A percentile compares a stretch with the other conserved stretches of the same genome.
Conservation (phyloP, 2,888 invertebrate genomes). For the Drosophila rubida region DNA sequence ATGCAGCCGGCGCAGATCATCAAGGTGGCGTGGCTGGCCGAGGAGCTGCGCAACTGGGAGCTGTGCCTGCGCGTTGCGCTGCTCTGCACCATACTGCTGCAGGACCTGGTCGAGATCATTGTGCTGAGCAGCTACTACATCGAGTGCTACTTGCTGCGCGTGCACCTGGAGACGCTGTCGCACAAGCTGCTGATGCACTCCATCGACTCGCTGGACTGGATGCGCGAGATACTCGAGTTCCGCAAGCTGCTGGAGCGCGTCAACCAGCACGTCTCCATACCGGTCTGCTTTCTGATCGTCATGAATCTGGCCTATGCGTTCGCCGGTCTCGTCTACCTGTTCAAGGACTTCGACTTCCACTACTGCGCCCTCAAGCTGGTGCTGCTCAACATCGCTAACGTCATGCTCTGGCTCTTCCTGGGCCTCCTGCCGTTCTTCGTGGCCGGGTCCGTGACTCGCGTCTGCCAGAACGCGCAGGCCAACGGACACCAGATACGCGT, state of each 20-base stretch:
- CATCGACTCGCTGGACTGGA: slow-evolving; percentile 91
- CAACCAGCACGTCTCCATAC: slow-evolving; percentile 91
- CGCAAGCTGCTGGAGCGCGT: slow-evolving; percentile 91
- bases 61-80: slow-evolving; percentile 85
- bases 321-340: slow-evolving; percentile 89
- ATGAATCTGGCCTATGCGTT: slow-evolving; percentile 90
- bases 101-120: slow-evolving; percentile 93
- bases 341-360: slow-evolving; percentile 87
- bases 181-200: slow-evolving; percentile 90
- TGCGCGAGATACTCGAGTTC: slow-evolving; percentile 92
- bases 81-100: slow-evolving; percentile 89
- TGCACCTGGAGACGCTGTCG: slow-evolving; percentile 90
- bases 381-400: slow-evolving; percentile 89
- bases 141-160: slow-evolving; percentile 91
- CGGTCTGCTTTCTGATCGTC: slow-evolving; percentile 91
- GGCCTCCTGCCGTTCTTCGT: slow-evolving; percentile 85
- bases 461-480: slow-evolving; percentile 89
- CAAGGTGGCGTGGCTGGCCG: slow-evolving; percentile 69
- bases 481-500: slow-evolving; percentile 92
- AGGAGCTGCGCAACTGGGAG: slow-evolving; percentile 65
- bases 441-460: slow-evolving; percentile 91
- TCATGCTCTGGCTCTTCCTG: slow-evolving; percentile 80
- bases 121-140: slow-evolving; percentile 93
- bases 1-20: slow-evolving; percentile 77
- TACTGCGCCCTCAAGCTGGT: slow-evolving; percentile 87